A percentile compares a stretch with the other conserved stretches of the same genome.
These are phyloP conservation scores for Chrysocyon brachyurus DNA, from an alignment of 2,797 vertebrate genomes.

Conservation along the genomic window DNA sequence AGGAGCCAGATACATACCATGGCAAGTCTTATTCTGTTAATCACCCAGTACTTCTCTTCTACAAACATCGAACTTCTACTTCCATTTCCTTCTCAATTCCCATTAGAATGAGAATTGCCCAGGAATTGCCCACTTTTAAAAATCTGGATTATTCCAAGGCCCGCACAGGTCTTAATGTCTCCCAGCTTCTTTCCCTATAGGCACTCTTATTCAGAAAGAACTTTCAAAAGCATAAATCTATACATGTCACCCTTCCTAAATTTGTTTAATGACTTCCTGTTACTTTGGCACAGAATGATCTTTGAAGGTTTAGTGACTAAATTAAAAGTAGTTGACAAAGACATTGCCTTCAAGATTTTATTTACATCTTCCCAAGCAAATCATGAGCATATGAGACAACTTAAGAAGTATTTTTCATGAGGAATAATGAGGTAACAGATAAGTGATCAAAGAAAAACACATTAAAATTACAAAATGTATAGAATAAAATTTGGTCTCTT, in stretches of 20 bases:
- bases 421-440: not conserved
- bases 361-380: not conserved
- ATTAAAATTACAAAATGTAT: not conserved
- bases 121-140: not conserved
- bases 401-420: not conserved
- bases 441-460: not conserved
- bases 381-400: not conserved
- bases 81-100: not conserved
- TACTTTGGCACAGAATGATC: not conserved
- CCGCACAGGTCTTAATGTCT: not conserved
- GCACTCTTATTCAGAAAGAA: not conserved
- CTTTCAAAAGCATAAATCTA: not conserved
- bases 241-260: not conserved
- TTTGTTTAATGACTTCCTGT: not conserved
- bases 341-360: not conserved
- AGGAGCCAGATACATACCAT: not conserved
- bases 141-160: not conserved
- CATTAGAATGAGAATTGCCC: not conserved
- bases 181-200: not conserved
- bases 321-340: not conserved
- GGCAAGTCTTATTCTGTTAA: not conserved
- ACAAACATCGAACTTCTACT: not conserved
- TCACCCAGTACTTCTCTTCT: not conserved
- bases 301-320: not conserved
- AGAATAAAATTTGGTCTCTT: not conserved